Evolutionary conservation across 2,113 vertebrate species (phyloP), one percentile per base, ranked within the genome.

Genomic region (Syrrhaptes paradoxus): DNA sequence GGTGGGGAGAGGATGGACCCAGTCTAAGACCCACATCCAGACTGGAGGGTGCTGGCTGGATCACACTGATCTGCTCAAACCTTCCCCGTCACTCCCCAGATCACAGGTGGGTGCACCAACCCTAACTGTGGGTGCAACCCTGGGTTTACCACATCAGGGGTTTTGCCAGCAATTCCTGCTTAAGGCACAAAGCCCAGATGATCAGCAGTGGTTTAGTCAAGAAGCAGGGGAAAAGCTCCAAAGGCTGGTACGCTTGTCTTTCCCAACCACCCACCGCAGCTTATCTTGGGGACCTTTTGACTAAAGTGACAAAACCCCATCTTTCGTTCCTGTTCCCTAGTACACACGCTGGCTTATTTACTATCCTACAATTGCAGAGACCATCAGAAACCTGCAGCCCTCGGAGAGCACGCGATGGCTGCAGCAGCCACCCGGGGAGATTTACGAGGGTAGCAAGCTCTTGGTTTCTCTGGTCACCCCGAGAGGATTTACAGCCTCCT

Each of bases 391-490:
- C 67, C 22, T 73, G 51, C 72, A 83, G 62, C 58, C 77, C 46
- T 54, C 5, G 32, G 79, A 83, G n/a, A 92, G 29, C 28, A 34
- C 1, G 2, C 1, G 3, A 26, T 31, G 81, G 61, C 63, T 65
- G 83, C 75, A 88, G 67, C 55, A 92, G 59, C 67, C 67, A 77
- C 72, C 25, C 68, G 16, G 43, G 75, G 46, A 90, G 75, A 95
- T 95, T 96, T 93, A 95, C 21, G 90, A 87, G 70, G 68, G 59
- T 88, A 86, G 63, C 55, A 77, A 95, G 76, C 73, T 57, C 94
- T 84, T 45, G 86, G 94, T 95, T 96, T 92, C 94, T 89, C 83
- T 92, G 93, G 89, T 95, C 91, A 93, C 86, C 63, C 86, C 68
- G 9, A 0, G 6, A 93, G 61, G 94, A 96, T 95, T 97, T 95